Conservation (phyloP, 2,888 invertebrate species). For the Cistogaster globosa region DNA sequence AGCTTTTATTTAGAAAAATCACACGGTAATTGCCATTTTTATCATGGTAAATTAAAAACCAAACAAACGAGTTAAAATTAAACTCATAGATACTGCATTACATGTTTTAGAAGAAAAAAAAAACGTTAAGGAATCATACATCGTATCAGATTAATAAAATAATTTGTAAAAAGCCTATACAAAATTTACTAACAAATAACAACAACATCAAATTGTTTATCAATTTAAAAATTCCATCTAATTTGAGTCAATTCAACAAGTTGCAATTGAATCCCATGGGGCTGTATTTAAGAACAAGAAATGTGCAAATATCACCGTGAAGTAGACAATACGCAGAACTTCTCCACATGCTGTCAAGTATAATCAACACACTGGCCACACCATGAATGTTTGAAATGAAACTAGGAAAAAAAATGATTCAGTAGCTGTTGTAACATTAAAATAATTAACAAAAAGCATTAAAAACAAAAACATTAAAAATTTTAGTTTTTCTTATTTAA, state of each 20-base stretch:
- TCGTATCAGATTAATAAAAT: constrained; percentile 17
- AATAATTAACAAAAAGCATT: too few relatives aligned
- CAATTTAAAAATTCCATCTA: constrained; percentile 60
- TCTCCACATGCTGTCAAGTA: constrained; percentile 42
- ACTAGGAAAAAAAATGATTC: constrained; percentile 54
- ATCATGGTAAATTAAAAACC: neutral
- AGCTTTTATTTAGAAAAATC: constrained; percentile 7
- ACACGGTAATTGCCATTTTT: constrained; percentile 4
- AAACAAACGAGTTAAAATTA: constrained; percentile 58
- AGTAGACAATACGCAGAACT: constrained; percentile 34
- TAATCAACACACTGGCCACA: constrained; percentile 29
- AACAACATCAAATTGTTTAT: constrained; percentile 32
- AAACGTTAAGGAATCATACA: constrained; percentile 43
- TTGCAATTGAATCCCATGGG: constrained; percentile 65
- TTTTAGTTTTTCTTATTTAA: too few relatives aligned
- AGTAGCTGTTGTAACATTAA: constrained; percentile 62
- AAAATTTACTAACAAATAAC: constrained; percentile 9
- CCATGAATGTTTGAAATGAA: neutral
- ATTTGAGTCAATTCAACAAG: constrained; percentile 68
- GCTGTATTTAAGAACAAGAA: constrained; percentile 16
- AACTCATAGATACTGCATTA: constrained; percentile 3
- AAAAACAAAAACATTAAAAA: too few relatives aligned
- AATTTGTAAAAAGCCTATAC: neutral
- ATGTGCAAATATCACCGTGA: constrained; percentile 47
- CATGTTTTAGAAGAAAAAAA: neutral